Conservation (phyloP, 2,888 invertebrate genomes). For the Cephus pulcher region DNA sequence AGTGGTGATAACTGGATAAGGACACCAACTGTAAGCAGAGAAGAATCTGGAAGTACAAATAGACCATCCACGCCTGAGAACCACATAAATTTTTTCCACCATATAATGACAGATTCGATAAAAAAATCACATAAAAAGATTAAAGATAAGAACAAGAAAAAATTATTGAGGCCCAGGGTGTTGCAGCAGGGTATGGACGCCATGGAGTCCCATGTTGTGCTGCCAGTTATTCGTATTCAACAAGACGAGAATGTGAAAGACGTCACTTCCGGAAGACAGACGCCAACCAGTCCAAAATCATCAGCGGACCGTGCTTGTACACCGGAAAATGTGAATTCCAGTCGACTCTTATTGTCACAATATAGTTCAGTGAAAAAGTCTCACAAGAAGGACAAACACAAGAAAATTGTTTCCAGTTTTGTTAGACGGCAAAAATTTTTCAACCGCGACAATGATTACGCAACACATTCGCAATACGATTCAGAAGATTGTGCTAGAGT, state of each 20-base stretch:
- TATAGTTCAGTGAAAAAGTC: constrained; percentile 57
- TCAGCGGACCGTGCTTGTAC: constrained; percentile 45
- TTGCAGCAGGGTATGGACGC: constrained; percentile 7
- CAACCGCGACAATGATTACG: constrained; percentile 25
- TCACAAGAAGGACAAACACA: constrained; percentile 53
- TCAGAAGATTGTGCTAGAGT: neutral
- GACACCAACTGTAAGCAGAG: neutral
- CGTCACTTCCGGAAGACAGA: neutral
- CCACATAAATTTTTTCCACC: constrained; percentile 41
- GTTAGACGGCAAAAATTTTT: constrained; percentile 41
- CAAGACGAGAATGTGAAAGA: neutral
- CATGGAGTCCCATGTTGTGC: neutral
- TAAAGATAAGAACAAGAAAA: constrained; percentile 49
- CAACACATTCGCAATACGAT: neutral
- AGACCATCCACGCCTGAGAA: constrained; percentile 51
- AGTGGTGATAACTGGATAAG: neutral
- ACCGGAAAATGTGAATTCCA: constrained; percentile 57
- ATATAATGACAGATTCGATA: constrained; percentile 50
- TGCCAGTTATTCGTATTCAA: neutral
- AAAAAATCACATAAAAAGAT: constrained; percentile 58
- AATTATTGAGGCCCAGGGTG: constrained; percentile 38
- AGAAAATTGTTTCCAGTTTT: constrained; percentile 43
- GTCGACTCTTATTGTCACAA: constrained; percentile 50
- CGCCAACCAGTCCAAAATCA: neutral
- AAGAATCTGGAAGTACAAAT: constrained; percentile 3